A percentile compares a stretch with the other conserved stretches of the same genome.
These are phyloP conservation scores for Lasioglossum figueresi DNA, from an alignment of 2,888 invertebrate genomes.

Conservation along the genomic window DNA sequence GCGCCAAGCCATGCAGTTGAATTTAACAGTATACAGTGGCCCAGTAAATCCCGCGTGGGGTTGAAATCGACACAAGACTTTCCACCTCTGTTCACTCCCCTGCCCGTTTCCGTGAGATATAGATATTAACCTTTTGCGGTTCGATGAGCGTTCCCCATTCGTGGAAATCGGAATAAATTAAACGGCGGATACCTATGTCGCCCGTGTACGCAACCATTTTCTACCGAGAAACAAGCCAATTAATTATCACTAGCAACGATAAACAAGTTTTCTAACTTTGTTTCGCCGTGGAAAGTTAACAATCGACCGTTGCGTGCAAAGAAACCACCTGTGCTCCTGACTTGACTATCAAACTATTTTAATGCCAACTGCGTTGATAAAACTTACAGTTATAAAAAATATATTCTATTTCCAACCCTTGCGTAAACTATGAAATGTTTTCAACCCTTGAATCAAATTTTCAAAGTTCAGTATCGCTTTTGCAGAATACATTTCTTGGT, in stretches of 20 bases:
- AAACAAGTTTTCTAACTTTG: neutral
- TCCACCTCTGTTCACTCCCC: slow-evolving; percentile 51
- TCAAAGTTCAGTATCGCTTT: neutral
- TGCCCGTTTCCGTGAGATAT: slow-evolving; percentile 50
- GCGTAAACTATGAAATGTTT: neutral
- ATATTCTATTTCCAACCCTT: neutral
- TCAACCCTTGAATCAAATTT: neutral
- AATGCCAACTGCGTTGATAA: neutral
- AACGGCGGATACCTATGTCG: slow-evolving; percentile 23
- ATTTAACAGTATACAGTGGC: slow-evolving; percentile 41
- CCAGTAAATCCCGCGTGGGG: slow-evolving; percentile 45
- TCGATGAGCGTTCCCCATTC: slow-evolving; percentile 41
- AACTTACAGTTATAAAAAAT: neutral
- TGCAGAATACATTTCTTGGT: too few relatives aligned
- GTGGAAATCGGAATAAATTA: slow-evolving; percentile 52
- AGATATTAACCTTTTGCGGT: slow-evolving; percentile 52
- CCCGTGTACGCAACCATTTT: neutral
- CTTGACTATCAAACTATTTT: neutral
- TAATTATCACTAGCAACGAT: neutral
- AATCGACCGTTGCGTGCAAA: neutral
- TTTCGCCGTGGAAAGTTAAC: neutral
- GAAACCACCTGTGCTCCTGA: neutral
- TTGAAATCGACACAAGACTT: slow-evolving; percentile 52
- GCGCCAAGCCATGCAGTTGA: slow-evolving; percentile 16
- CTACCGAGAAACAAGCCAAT: neutral